Percentiles rank a stretch among this genome's conserved stretches.
Conservation (phyloP, 1,140 invertebrate species). For the Drosophila nigromelanica region DNA sequence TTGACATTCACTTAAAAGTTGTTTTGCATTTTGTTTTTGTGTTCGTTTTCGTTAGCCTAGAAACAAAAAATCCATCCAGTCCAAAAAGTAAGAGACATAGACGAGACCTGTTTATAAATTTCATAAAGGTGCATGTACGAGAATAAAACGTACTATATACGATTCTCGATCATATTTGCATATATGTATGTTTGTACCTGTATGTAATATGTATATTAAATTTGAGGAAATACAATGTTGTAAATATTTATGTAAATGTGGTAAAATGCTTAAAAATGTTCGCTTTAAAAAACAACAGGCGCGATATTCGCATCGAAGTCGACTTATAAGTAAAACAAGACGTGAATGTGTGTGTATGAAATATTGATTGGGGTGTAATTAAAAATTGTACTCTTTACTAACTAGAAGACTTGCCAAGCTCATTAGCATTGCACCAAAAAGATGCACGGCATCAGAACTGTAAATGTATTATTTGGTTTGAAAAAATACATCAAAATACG, state of each 20-base stretch:
- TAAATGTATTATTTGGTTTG: slow-evolving; percentile 41
- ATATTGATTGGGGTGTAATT: slow-evolving; percentile 58
- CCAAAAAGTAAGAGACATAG: slow-evolving; percentile 77
- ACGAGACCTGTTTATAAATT: slow-evolving; percentile 79
- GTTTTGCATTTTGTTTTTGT: neutral
- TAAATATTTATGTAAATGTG: slow-evolving; percentile 56
- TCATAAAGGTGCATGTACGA: slow-evolving; percentile 39
- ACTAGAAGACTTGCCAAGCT: slow-evolving; percentile 49
- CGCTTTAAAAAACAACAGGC: slow-evolving; percentile 58
- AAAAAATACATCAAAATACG: slow-evolving; percentile 76
- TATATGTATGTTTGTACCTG: slow-evolving; percentile 31
- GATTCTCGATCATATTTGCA: slow-evolving; percentile 8
- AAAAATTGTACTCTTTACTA: slow-evolving; percentile 75
- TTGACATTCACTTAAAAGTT: slow-evolving; percentile 18
- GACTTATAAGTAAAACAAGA: slow-evolving; percentile 44
- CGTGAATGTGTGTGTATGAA: slow-evolving; percentile 4
- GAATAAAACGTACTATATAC: slow-evolving; percentile 7
- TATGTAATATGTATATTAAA: slow-evolving; percentile 50
- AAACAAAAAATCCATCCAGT: slow-evolving; percentile 64
- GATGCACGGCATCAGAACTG: slow-evolving; percentile 25
- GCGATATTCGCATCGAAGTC: slow-evolving; percentile 65
- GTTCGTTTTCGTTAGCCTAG: slow-evolving; percentile 51
- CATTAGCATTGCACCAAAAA: slow-evolving; percentile 47
- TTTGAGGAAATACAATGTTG: slow-evolving; percentile 38
- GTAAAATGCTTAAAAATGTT: slow-evolving; percentile 38